A percentile compares a stretch with the other conserved stretches of the same genome.
These are phyloP conservation scores for Hippasteria phrygiana DNA, from an alignment of 53 echinoderm and acorn worm species.

Conservation along the genomic window DNA sequence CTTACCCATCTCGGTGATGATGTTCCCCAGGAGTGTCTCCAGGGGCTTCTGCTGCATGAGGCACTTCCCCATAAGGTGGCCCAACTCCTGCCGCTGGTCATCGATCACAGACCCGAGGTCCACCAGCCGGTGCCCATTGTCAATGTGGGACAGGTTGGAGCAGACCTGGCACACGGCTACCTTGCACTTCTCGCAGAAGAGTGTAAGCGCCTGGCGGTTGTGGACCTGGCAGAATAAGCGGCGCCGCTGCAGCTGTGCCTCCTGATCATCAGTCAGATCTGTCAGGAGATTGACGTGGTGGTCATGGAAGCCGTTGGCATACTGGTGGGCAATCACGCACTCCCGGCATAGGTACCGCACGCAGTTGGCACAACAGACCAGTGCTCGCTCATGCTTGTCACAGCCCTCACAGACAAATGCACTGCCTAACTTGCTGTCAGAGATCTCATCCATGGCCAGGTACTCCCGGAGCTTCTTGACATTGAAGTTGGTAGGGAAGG, in stretches of 20 bases:
- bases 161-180: constrained; percentile 77
- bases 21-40: constrained; percentile 74
- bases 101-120: constrained; percentile 72
- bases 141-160: constrained; percentile 66
- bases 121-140: constrained; percentile 63
- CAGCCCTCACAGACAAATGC: constrained; percentile 83
- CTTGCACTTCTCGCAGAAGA: constrained; percentile 75
- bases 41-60: constrained; percentile 71
- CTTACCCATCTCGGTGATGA: constrained; percentile 65
- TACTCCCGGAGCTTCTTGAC: constrained; percentile 67
- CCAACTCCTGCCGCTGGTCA: constrained; percentile 63
- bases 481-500: constrained; percentile 68
- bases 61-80: constrained; percentile 72
- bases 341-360: constrained; percentile 77
- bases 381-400: constrained; percentile 69
- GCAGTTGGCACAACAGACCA: constrained; percentile 79
- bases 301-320: constrained; percentile 71
- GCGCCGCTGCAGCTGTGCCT: constrained; percentile 66
- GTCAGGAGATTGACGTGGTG: constrained; percentile 74
- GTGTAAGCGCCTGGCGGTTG: constrained; percentile 76
- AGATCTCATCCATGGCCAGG: constrained; percentile 64
- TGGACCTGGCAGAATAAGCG: constrained; percentile 74
- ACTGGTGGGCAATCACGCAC: constrained; percentile 78
- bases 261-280: constrained; percentile 64
- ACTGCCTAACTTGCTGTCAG: constrained; percentile 37